Percentiles rank a stretch among this genome's conserved stretches.
Evolutionary conservation across 2,888 invertebrate species (phyloP).

Genomic region (Sphaerophoria taeniata): DNA sequence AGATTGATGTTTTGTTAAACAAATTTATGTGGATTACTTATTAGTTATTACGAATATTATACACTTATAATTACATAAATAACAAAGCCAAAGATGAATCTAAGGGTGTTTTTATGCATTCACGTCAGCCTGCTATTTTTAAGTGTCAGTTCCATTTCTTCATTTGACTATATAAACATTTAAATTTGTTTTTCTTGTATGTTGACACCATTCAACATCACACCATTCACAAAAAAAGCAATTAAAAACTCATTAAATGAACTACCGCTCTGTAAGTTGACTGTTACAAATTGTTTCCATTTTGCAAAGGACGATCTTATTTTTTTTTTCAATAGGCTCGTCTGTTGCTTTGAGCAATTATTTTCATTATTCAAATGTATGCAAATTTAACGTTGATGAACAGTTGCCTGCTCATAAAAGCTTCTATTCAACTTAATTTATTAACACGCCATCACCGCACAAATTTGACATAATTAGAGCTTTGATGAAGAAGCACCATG

Average conservation of each 20-base stretch:
- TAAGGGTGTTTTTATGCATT: too few species aligned
- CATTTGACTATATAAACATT: slow-evolving; percentile 36
- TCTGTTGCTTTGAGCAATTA: slow-evolving; percentile 62
- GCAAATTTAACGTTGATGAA: slow-evolving; percentile 68
- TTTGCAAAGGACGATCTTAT: slow-evolving; percentile 55
- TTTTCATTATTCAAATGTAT: slow-evolving; percentile 70
- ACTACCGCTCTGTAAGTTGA: slow-evolving; percentile 64
- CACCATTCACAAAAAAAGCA: slow-evolving; percentile 53
- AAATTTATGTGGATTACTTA: too few species aligned
- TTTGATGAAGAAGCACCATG: not conserved
- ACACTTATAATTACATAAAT: too few species aligned
- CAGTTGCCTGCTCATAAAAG: slow-evolving; percentile 63
- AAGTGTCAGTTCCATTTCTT: too few species aligned
- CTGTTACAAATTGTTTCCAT: slow-evolving; percentile 69
- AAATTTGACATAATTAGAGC: not conserved
- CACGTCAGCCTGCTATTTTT: too few species aligned
- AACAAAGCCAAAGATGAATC: too few species aligned
- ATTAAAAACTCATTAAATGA: slow-evolving; percentile 71
- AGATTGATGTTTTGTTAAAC: too few species aligned
- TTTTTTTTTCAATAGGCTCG: slow-evolving; percentile 51
- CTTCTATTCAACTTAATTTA: slow-evolving; percentile 61
- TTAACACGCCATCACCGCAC: slow-evolving; percentile 46
- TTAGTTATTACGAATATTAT: too few species aligned
- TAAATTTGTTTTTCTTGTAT: not conserved
- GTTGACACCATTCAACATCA: slow-evolving; percentile 34